phyloP scores from a whole-genome alignment of 2,888 invertebrate genomes.

The Mimas tiliae region DNA sequence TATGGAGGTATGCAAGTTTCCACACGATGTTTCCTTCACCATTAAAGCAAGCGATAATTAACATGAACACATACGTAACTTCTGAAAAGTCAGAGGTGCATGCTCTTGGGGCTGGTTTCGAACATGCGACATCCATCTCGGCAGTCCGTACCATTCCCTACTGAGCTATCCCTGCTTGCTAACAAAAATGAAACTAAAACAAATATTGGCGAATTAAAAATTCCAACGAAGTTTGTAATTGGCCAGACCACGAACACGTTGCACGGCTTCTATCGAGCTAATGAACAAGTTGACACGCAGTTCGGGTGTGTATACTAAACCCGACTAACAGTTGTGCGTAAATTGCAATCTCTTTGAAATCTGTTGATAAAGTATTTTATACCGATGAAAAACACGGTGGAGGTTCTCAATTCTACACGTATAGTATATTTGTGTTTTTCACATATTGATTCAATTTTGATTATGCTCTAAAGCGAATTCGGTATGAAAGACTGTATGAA shows the following conservation, averaged over 20 bases:
- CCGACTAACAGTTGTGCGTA: neutral
- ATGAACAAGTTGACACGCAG: neutral
- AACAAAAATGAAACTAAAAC: neutral
- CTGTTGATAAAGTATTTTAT: neutral
- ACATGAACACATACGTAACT: neutral
- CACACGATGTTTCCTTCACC: no score
- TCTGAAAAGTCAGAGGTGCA: neutral
- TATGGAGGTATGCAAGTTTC: no score
- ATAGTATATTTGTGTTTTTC: no score
- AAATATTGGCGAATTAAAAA: neutral
- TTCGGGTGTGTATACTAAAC: neutral
- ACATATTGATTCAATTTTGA: no score
- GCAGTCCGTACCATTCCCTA: no score
- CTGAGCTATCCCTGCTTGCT: no score
- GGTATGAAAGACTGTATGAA: no score
- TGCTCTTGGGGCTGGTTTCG: no score
- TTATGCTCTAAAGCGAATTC: no score
- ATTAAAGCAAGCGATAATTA: neutral
- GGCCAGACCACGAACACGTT: neutral
- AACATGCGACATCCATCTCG: no score
- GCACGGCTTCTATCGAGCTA: neutral
- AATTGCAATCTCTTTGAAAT: neutral
- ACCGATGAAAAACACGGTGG: no score
- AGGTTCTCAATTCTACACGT: no score
- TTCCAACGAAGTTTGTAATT: slow-evolving; percentile 5